Conservation (phyloP, 2,888 invertebrate species). For the Bruchidius siliquastri region DNA sequence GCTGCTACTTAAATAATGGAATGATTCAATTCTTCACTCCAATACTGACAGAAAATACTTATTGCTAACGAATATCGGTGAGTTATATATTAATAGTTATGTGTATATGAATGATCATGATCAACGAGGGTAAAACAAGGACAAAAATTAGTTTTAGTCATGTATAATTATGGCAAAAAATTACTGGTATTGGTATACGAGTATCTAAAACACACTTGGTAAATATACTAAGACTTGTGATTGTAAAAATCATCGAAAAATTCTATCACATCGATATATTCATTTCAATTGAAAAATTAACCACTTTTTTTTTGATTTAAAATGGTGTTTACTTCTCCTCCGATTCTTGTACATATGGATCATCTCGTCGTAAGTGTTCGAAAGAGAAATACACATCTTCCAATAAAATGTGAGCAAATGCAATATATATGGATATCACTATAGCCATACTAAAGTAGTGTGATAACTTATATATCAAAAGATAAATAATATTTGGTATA, state of each 20-base stretch:
- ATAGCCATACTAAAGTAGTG: constrained; percentile 27
- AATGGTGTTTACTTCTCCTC: constrained; percentile 22
- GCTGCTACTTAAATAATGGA: constrained; percentile 30
- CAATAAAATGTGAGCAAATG: constrained; percentile 37
- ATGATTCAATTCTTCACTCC: constrained; percentile 47
- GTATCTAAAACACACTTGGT: constrained; percentile 51
- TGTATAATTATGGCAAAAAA: constrained; percentile 47
- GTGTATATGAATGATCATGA: constrained; percentile 29
- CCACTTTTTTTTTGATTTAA: constrained; percentile 21
- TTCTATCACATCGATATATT: constrained; percentile 57
- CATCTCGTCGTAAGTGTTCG: constrained; percentile 6
- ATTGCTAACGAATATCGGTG: constrained; percentile 51
- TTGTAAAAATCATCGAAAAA: constrained; percentile 67
- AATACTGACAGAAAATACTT: constrained; percentile 53
- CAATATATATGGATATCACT: constrained; percentile 28
- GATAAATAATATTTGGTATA: constrained; percentile 42
- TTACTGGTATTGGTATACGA: constrained; percentile 46
- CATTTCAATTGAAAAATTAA: constrained; percentile 31
- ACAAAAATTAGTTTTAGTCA: constrained; percentile 32
- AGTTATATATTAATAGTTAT: constrained; percentile 30
- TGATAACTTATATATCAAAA: constrained; percentile 24
- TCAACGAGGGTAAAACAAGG: constrained; percentile 34
- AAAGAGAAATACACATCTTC: constrained; percentile 20
- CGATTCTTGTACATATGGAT: constrained; percentile 12
- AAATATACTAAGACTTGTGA: constrained; percentile 54